Conservation (phyloP, 2,888 invertebrate genomes). For the Campoplex nolae region DNA sequence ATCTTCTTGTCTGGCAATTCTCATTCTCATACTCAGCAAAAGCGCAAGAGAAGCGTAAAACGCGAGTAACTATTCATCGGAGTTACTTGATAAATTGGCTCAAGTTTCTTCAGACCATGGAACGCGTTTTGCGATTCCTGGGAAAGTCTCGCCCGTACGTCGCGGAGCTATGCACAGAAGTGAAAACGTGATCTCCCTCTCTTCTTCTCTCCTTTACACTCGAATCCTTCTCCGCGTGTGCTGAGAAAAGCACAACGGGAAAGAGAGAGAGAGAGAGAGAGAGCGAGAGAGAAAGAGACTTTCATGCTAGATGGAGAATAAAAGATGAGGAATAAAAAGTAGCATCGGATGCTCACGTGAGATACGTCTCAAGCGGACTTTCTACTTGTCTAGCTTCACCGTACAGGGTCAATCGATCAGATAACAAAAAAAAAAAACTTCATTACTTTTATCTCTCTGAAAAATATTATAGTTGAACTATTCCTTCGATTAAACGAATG, state of each 20-base stretch:
- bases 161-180: constrained; percentile 34
- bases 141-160: constrained; percentile 47
- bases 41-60: constrained; percentile 31
- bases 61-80: constrained; percentile 63
- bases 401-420: background rate
- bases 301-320: constrained; percentile 56
- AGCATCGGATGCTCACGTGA: constrained; percentile 24
- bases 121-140: constrained; percentile 45
- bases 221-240: constrained; percentile 37
- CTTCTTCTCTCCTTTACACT: constrained; percentile 13
- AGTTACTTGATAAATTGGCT: constrained; percentile 65
- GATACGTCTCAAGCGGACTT: constrained; percentile 26
- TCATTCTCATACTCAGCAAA: constrained; percentile 27
- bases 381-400: constrained; percentile 5
- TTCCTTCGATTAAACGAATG: background rate
- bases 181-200: constrained; percentile 44
- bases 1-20: constrained; percentile 4
- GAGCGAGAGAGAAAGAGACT: constrained; percentile 42
- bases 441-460: background rate
- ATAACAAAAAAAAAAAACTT: background rate
- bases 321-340: constrained; percentile 29
- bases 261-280: background rate
- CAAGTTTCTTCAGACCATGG: constrained; percentile 44
- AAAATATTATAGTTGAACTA: background rate
- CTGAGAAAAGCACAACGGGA: constrained; percentile 31